Base-by-base conservation (phyloP, 1,140 invertebrate species). In the Heliconius congener region DNA sequence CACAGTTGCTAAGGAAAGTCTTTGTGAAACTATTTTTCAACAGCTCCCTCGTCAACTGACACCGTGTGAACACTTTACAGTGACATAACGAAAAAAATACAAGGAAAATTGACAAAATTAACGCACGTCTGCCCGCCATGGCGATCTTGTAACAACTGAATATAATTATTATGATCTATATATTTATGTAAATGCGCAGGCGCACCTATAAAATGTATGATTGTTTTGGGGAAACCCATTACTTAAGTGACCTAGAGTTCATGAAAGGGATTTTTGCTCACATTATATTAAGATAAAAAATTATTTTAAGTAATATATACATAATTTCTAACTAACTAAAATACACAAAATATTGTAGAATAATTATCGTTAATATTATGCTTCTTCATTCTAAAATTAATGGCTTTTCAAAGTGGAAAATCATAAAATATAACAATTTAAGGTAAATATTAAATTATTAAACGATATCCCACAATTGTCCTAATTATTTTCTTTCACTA, bases 1-100 rank as follows among this genome's bases (percentile, higher is more conserved):
- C 86, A 95, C 95, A 95, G 87, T 95, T 95, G 82, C 95, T 95
- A 73, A 95, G 86, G 81, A 94, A 95, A 27, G 93, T 95, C 87
- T 93, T 94, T 83, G 93, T 81, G 81, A 95, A 95, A 85, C 89
- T 92, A 74, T 90, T 93, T 83, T 93, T 94, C 76, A 95, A 81
- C 70, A 95, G 84, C 83, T 95, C 95, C 39, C 93, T 85, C 3
- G 95, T 95, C 34, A 95, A 84, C 79, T 95, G 93, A 85, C 95
- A 95, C 88, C 94, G 88, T 6, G 93, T 95, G 81, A 91, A 95
- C 16, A 95, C 90, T 90, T 95, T 95, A 16, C 76, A 82, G 52
- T 87, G 77, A 55, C 77, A 74, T 55, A 83, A 66, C 73, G 84
- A 79, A 50, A 85, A 78, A 79, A 82, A 88, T 85, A 91, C 80